These are phyloP conservation scores for Harlomillsia oculata DNA, from an alignment of 1,140 invertebrate species.

Conservation along the genomic window DNA sequence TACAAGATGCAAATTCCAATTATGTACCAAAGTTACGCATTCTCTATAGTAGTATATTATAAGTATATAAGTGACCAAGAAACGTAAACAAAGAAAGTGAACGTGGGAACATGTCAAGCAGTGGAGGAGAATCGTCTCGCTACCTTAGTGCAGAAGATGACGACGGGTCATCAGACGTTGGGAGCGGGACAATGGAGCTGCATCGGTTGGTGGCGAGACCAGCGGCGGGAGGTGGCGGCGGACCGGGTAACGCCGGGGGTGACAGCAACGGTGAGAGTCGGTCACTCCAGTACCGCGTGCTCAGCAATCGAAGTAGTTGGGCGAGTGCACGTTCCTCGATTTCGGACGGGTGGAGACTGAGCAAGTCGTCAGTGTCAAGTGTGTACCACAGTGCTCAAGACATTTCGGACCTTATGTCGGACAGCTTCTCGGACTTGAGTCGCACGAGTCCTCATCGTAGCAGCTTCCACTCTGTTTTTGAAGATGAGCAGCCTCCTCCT, in stretches of 20 bases:
- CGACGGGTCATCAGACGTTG: no score
- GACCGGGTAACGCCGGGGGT: no score
- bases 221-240: no score
- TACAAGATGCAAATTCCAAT: neutral
- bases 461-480: slow-evolving; percentile 34
- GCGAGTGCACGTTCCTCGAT: neutral
- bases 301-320: neutral
- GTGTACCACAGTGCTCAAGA: slow-evolving; percentile 35
- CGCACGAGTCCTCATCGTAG: slow-evolving; percentile 23
- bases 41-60: neutral
- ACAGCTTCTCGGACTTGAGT: slow-evolving; percentile 21
- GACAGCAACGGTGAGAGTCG: no score
- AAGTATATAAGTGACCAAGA: no score
- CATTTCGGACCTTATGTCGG: slow-evolving; percentile 31
- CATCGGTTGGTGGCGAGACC: no score
- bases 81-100: no score
- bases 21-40: neutral
- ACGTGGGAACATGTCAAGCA: no score
- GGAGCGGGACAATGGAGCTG: no score
- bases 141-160: no score
- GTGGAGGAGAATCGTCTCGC: no score
- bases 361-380: slow-evolving; percentile 30
- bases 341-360: slow-evolving; percentile 26
- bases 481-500: slow-evolving; percentile 35
- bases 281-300: no score